These are phyloP conservation scores for Cacoxenus indagator DNA, from an alignment of 2,888 invertebrate species.

Conservation along the genomic window DNA sequence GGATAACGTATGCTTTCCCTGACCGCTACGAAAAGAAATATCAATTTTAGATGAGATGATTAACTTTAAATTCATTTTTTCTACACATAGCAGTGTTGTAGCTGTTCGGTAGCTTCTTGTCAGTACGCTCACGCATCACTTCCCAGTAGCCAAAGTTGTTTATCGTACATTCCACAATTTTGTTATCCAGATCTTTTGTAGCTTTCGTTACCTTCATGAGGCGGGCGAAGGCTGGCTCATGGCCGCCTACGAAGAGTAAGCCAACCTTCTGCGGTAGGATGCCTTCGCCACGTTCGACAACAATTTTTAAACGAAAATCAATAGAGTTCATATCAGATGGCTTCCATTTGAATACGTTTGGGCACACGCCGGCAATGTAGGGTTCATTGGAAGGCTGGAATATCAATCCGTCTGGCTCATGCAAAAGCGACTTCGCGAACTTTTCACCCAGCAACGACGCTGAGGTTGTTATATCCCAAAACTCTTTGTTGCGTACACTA, in stretches of 20 bases:
- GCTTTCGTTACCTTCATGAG: conserved; percentile 85
- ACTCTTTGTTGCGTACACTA: conserved; percentile 90
- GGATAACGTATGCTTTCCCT: conserved; percentile 85
- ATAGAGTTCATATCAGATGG: conserved; percentile 94
- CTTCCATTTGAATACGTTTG: conserved; percentile 96
- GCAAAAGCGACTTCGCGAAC: conserved; percentile 86
- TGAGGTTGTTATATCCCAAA: conserved; percentile 87
- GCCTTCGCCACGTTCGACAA: conserved; percentile 80
- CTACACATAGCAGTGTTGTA: conserved; percentile 78
- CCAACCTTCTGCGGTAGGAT: conserved; percentile 77
- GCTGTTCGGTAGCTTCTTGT: conserved; percentile 96
- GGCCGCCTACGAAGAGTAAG: conserved; percentile 83
- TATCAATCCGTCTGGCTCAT: conserved; percentile 98
- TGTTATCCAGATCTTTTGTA: conserved; percentile 85
- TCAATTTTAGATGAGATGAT: not conserved
- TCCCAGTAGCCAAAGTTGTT: conserved; percentile 85
- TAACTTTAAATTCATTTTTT: not conserved
- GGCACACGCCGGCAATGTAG: conserved; percentile 86
- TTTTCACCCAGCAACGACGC: conserved; percentile 82
- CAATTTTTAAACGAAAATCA: conserved; percentile 92
- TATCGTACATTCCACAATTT: conserved; percentile 95
- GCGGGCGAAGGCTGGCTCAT: conserved; percentile 76
- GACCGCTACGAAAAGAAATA: conserved; percentile 77
- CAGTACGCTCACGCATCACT: conserved; percentile 95
- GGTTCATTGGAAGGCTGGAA: conserved; percentile 94